Evolutionary conservation across 2,113 vertebrate species (phyloP).

Genomic region (Balaenoptera acutorostrata): DNA sequence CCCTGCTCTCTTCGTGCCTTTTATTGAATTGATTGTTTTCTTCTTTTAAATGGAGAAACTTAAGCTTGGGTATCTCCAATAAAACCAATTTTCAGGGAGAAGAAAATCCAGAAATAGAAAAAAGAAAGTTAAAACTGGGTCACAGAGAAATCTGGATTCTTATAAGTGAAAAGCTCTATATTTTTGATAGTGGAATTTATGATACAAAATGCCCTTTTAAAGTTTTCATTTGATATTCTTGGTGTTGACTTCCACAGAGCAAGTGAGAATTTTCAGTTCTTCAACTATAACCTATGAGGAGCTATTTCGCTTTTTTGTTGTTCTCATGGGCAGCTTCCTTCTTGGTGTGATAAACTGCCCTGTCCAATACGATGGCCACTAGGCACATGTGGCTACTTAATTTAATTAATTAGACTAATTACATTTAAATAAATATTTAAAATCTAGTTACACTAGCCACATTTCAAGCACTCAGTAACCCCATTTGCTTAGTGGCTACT

Average conservation of each 20-base stretch:
- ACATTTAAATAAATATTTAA: background rate
- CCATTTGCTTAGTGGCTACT: background rate
- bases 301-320: background rate
- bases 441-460: background rate
- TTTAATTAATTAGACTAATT: background rate
- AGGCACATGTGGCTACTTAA: background rate
- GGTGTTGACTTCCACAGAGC: background rate
- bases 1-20: background rate
- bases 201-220: background rate
- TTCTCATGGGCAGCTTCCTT: background rate
- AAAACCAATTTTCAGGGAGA: background rate
- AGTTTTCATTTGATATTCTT: background rate
- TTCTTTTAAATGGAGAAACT: background rate
- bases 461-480: background rate
- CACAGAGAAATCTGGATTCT: conserved; percentile 1
- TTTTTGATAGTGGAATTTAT: background rate
- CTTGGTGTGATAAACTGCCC: background rate
- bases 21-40: background rate
- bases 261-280: background rate
- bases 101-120: background rate
- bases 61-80: background rate
- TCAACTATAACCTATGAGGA: background rate
- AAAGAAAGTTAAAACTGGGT: background rate
- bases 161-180: background rate
- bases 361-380: background rate